phyloP scores from a whole-genome alignment of 2,113 vertebrate species.

The Morone chrysops region DNA sequence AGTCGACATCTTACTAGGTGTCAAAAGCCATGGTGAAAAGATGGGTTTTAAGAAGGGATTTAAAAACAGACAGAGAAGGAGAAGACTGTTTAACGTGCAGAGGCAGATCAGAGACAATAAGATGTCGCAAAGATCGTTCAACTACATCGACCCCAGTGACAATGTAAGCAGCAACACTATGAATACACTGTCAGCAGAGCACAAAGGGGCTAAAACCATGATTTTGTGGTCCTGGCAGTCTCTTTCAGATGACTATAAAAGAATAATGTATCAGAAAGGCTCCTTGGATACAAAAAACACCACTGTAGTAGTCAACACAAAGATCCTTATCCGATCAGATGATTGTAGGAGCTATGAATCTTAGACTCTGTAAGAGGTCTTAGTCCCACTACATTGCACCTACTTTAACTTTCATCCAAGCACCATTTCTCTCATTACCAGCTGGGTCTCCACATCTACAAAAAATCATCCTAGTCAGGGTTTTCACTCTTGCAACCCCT shows the following conservation, averaged over 20 bases:
- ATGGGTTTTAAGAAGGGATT: no score
- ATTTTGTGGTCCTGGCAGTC: constrained; percentile 65
- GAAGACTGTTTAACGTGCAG: no score
- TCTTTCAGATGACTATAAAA: constrained; percentile 66
- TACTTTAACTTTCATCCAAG: not conserved
- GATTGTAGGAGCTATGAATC: constrained; percentile 17
- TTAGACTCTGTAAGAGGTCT: constrained; percentile 1
- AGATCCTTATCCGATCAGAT: constrained; percentile 50
- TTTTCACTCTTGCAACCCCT: not conserved
- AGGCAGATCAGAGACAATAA: not conserved
- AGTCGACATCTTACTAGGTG: no score
- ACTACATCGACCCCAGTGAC: constrained; percentile 11
- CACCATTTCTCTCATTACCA: not conserved
- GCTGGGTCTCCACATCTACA: not conserved
- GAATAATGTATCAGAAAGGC: constrained; percentile 61
- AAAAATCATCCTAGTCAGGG: no score
- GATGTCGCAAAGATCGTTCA: not conserved
- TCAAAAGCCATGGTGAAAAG: no score
- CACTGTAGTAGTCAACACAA: constrained; percentile 30
- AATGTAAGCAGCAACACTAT: constrained; percentile 14
- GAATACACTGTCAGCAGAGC: constrained; percentile 21
- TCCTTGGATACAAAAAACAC: constrained; percentile 50
- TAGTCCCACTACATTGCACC: not conserved
- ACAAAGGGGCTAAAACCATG: constrained; percentile 38
- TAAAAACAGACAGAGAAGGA: no score